A percentile compares a stretch with the other conserved stretches of the same genome.
phyloP scores from a whole-genome alignment of 2,797 vertebrate species.

The Triplophysa yarkandensis region DNA sequence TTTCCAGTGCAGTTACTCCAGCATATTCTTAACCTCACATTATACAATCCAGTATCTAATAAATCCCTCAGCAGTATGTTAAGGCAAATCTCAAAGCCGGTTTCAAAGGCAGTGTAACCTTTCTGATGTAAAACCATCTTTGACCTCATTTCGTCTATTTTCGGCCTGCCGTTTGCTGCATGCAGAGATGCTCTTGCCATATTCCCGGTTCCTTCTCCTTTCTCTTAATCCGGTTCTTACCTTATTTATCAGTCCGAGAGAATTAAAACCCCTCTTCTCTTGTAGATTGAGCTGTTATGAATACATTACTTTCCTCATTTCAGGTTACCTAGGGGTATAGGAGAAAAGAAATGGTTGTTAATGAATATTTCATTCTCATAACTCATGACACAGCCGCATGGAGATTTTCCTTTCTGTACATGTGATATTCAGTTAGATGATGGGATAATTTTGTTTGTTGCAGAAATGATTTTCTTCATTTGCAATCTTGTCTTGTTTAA shows the following conservation, averaged over 20 bases:
- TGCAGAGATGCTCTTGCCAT: slow-evolving; percentile 12
- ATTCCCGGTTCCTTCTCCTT: slow-evolving; percentile 17
- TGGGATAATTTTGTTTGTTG: not conserved
- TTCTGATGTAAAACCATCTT: not conserved
- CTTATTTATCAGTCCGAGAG: slow-evolving; percentile 6
- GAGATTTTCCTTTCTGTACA: not conserved
- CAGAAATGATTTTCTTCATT: not conserved
- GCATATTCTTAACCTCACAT: slow-evolving; percentile 7
- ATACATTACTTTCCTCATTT: slow-evolving; percentile 19
- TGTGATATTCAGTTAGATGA: not conserved
- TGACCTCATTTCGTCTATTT: slow-evolving; percentile 42
- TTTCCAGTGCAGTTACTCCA: not conserved
- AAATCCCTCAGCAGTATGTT: slow-evolving; percentile 22
- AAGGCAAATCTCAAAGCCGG: slow-evolving; percentile 12
- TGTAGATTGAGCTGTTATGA: not conserved
- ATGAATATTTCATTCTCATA: slow-evolving; percentile 11
- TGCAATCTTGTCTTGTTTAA: not conserved
- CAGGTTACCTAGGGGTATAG: not conserved
- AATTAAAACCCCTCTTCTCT: not conserved
- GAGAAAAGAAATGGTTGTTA: not conserved
- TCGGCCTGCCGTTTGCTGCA: slow-evolving; percentile 13
- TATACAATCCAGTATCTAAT: slow-evolving; percentile 10
- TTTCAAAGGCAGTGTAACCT: slow-evolving; percentile 9
- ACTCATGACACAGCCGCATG: not conserved
- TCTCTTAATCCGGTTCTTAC: not conserved